Evolutionary conservation across 2,888 invertebrate species (phyloP).

Genomic region (Aplocera efformata): DNA sequence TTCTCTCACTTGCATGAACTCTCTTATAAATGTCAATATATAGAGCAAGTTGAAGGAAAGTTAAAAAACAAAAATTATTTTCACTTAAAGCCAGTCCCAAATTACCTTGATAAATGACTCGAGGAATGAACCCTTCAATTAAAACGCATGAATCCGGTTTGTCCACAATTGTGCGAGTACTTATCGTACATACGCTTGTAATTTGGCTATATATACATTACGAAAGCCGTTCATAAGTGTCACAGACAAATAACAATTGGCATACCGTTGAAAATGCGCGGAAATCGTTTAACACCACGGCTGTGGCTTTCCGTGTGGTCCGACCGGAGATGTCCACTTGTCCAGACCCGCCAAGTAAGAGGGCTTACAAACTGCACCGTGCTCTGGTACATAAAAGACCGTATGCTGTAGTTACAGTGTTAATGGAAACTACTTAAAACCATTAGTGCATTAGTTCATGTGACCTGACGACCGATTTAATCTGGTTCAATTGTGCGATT

Average conservation of each 20-base stretch:
- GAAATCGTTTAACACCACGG: slow-evolving; percentile 10
- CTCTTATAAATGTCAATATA: slow-evolving; percentile 58
- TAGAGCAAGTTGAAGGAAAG: slow-evolving; percentile 66
- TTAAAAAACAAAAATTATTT: slow-evolving; percentile 62
- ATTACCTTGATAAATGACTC: slow-evolving; percentile 62
- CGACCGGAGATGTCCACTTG: background rate
- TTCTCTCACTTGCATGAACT: slow-evolving; percentile 16
- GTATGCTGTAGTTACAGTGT: too few relatives aligned
- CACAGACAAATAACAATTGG: slow-evolving; percentile 42
- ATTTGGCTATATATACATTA: slow-evolving; percentile 57
- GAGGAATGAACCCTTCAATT: slow-evolving; percentile 65
- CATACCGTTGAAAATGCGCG: slow-evolving; percentile 34
- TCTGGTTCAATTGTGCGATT: too few relatives aligned
- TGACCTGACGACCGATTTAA: too few relatives aligned
- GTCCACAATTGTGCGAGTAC: slow-evolving; percentile 34
- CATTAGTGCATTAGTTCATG: too few relatives aligned
- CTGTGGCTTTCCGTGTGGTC: slow-evolving; percentile 5
- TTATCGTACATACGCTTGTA: slow-evolving; percentile 43
- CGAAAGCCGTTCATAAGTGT: slow-evolving; percentile 47
- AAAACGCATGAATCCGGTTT: slow-evolving; percentile 63
- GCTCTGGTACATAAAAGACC: too few relatives aligned
- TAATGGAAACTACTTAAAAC: too few relatives aligned
- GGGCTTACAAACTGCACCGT: too few relatives aligned
- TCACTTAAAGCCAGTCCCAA: slow-evolving; percentile 63
- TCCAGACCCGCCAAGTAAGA: background rate